These are phyloP conservation scores for Sula dactylatra DNA, from an alignment of 2,113 vertebrate genomes.

Conservation along the genomic window DNA sequence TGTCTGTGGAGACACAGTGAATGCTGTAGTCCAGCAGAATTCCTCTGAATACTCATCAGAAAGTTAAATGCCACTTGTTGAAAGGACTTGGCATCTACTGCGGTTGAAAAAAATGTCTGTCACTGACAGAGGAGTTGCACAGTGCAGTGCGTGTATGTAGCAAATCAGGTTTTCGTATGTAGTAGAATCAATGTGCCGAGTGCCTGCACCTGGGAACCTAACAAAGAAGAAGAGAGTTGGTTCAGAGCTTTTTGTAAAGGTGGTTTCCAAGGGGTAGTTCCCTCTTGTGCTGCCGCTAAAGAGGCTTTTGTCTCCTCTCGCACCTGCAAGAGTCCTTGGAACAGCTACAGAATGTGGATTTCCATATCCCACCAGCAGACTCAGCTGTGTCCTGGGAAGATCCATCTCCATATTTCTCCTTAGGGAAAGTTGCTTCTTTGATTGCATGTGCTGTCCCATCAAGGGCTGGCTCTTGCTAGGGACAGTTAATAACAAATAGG, in stretches of 20 bases:
- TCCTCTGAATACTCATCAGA: background rate
- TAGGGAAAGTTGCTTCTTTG: background rate
- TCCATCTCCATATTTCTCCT: background rate
- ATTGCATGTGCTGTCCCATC: background rate
- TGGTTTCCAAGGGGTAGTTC: background rate
- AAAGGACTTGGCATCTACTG: background rate
- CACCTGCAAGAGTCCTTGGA: background rate
- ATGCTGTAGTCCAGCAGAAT: background rate
- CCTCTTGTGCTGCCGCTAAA: background rate
- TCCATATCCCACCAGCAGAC: background rate
- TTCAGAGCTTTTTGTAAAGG: background rate
- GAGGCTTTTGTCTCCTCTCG: background rate
- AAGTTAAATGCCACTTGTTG: background rate
- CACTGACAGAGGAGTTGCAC: background rate
- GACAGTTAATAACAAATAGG: background rate
- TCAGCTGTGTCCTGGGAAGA: background rate
- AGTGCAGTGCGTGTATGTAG: rapidly evolving
- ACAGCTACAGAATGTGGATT: slow-evolving; percentile 5
- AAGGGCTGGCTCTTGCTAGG: background rate
- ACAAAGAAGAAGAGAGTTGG: background rate
- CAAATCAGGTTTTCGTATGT: rapidly evolving
- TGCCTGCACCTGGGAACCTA: background rate
- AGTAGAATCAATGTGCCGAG: rapidly evolving
- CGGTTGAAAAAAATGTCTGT: no score
- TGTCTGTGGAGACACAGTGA: background rate